Evolutionary conservation across 2,113 vertebrate genomes (phyloP), one percentile per base, ranked within the genome.

Genomic region (Origma solitaria): DNA sequence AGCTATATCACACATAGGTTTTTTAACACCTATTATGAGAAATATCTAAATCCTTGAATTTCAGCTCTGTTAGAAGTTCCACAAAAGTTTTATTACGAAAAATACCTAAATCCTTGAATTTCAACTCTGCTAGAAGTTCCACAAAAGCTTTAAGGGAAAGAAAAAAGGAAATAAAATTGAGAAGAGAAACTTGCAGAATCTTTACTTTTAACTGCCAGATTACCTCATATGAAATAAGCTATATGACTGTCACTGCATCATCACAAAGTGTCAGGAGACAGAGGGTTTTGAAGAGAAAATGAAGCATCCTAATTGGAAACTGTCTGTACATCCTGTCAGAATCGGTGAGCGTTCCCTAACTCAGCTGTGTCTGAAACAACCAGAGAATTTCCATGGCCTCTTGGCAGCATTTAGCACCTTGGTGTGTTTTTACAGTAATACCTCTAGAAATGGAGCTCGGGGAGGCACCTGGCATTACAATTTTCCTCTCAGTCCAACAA

Each of bases 381-480:
- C 77, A 50, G 89, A 94, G 62, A 77, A 24, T 86, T 95, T 66
- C 86, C 86, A 58, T 13, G 57, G 80, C 76, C 2, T 16, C 88
- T 57, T 92, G 85, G 94, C 94, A 95, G 90, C 7, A 2, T 58
- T 94, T 72, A 90, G 71, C 91, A 85, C 87, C 79, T 93, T 24
- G 10, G 62, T 58, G 72, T 92, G 90, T 93, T 96, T 96, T 94
- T 83, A 83, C 64, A 93, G 83, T 17, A 73, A 77, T 92, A 92
- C 87, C 90, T 94, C 87, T 15, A 42, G 86, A 91, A 93, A 69
- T 10, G 44, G 87, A 85, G 94, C 79, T 75, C 0, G 0, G 50
- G 54, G 88, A 95, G 91, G 90, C 93, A 81, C 91, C 95, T 96
- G 96, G 96, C 69, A 73, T 37, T 80, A 58, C 58, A n/a, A 33